A percentile compares a stretch with the other conserved stretches of the same genome.
These are phyloP conservation scores for Psilopsiagon aymara DNA, from an alignment of 2,113 vertebrate genomes.

Conservation along the genomic window DNA sequence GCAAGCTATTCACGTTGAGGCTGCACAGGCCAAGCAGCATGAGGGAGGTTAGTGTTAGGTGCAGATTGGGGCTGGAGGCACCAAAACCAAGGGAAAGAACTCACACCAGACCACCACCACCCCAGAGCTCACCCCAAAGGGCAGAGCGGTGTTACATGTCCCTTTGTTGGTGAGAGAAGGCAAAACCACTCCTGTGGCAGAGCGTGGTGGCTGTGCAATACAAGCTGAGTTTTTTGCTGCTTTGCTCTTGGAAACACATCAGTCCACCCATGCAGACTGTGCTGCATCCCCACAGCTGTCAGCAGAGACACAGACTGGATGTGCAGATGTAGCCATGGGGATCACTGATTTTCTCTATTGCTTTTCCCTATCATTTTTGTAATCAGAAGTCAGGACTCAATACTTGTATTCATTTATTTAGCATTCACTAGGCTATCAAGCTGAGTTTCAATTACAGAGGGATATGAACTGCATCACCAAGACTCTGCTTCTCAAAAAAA, in stretches of 20 bases:
- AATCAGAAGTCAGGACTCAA: background rate
- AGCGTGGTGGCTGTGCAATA: background rate
- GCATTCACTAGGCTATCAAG: fast-evolving
- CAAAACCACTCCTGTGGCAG: background rate
- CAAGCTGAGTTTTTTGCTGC: background rate
- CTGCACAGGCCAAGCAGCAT: background rate
- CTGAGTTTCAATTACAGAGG: background rate
- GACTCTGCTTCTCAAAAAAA: background rate
- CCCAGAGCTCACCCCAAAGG: background rate
- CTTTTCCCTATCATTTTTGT: background rate
- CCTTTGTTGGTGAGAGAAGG: background rate
- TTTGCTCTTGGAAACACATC: background rate
- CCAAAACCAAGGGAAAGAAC: background rate
- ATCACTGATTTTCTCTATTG: background rate
- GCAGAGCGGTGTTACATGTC: fast-evolving
- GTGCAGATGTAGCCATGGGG: background rate
- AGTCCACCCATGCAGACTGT: no score
- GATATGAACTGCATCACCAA: background rate
- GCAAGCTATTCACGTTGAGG: background rate
- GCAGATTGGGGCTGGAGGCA: background rate
- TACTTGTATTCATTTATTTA: background rate
- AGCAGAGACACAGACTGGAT: fast-evolving
- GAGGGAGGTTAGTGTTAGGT: background rate
- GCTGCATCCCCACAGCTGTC: background rate
- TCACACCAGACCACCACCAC: background rate